Evolutionary conservation across 2,888 invertebrate genomes (phyloP).

Genomic region (Diachrysia chrysitis): DNA sequence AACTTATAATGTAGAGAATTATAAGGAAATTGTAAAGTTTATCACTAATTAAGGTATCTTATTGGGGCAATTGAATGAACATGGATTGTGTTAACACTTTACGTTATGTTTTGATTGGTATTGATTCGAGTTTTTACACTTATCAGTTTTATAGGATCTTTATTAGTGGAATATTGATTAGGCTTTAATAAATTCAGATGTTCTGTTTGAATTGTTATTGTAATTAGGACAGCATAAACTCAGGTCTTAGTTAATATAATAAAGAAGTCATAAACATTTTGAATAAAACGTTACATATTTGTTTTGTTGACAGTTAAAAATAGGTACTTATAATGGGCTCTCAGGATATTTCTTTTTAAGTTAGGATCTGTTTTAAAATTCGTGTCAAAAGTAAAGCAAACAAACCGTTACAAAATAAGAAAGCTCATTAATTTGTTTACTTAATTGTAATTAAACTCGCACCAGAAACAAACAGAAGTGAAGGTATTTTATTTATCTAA

Average conservation of each 20-base stretch:
- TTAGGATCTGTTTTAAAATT: neutral
- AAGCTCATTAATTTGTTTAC: constrained; percentile 43
- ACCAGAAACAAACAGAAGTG: constrained; percentile 31
- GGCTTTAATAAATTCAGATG: neutral
- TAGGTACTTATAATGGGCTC: too few relatives aligned
- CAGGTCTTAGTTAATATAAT: too few relatives aligned
- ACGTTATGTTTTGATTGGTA: neutral
- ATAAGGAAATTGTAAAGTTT: constrained; percentile 19
- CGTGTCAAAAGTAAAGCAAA: constrained; percentile 21
- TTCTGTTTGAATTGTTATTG: too few relatives aligned
- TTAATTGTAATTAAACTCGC: constrained; percentile 45
- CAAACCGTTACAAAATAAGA: constrained; percentile 23
- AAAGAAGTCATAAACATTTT: too few relatives aligned
- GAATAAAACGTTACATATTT: too few relatives aligned
- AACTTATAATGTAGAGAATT: constrained; percentile 17
- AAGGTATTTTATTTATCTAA: constrained; percentile 50
- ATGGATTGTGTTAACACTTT: constrained; percentile 10
- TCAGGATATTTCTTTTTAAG: too few relatives aligned
- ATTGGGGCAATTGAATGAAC: constrained; percentile 6
- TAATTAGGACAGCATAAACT: too few relatives aligned
- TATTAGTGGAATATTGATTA: neutral
- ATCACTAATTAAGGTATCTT: constrained; percentile 27
- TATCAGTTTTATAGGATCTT: neutral
- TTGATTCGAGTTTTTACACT: neutral
- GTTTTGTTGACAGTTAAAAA: too few relatives aligned